These are phyloP conservation scores for Trinectes maculatus DNA, from an alignment of 2,113 vertebrate genomes.

Conservation along the genomic window DNA sequence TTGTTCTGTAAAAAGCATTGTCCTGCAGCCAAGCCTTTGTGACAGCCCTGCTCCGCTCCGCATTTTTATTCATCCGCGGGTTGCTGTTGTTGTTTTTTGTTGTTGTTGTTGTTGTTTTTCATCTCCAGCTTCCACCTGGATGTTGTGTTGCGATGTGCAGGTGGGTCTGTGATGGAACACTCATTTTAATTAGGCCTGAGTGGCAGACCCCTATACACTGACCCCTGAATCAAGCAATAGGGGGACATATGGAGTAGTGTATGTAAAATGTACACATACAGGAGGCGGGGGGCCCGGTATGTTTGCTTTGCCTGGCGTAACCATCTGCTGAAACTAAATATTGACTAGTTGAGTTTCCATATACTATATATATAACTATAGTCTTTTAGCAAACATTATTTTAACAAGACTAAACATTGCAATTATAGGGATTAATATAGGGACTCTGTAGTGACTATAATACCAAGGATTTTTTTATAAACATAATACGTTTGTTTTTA, in stretches of 20 bases:
- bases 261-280: not conserved
- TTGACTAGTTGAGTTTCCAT: not conserved
- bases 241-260: not conserved
- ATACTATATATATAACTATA: no score
- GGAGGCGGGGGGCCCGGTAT: not conserved
- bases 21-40: constrained; percentile 3
- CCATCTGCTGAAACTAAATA: not conserved
- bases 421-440: no score
- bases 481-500: no score
- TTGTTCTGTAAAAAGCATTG: not conserved
- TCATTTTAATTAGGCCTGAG: constrained; percentile 33
- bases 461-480: no score
- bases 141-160: constrained; percentile 20
- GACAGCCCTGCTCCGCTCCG: constrained; percentile 34
- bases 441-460: no score
- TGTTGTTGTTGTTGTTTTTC: not conserved
- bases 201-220: no score
- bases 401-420: no score
- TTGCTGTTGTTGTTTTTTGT: not conserved
- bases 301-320: not conserved
- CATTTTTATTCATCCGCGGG: constrained; percentile 20
- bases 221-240: no score
- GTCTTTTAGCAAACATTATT: no score
- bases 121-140: constrained; percentile 7
- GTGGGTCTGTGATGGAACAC: constrained; percentile 14